These are phyloP conservation scores for Melanotaenia maccullochi DNA, from an alignment of 2,797 vertebrate species.

Conservation along the genomic window DNA sequence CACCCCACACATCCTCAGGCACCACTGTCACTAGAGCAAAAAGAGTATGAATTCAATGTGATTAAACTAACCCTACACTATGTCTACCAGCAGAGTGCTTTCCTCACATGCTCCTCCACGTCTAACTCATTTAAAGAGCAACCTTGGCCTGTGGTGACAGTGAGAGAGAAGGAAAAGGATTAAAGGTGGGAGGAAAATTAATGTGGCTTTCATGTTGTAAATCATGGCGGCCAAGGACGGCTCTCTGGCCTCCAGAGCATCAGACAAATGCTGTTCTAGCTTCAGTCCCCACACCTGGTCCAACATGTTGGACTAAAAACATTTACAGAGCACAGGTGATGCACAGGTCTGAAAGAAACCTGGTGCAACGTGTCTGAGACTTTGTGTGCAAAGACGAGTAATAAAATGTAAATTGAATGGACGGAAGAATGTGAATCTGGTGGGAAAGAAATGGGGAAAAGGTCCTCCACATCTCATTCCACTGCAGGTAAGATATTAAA, in stretches of 20 bases:
- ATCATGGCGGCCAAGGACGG: constrained; percentile 78
- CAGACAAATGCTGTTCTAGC: constrained; percentile 35
- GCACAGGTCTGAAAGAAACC: not conserved
- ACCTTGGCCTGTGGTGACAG: constrained; percentile 69
- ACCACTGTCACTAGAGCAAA: not conserved
- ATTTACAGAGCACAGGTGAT: constrained; percentile 37
- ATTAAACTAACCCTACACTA: constrained; percentile 13
- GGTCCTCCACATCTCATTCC: too few species aligned
- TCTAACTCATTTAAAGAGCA: constrained; percentile 57
- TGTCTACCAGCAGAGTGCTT: constrained; percentile 18
- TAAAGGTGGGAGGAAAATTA: constrained; percentile 59
- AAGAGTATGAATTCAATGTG: not conserved
- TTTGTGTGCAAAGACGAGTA: not conserved
- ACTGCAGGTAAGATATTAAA: too few species aligned
- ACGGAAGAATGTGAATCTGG: not conserved
- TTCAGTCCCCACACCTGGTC: constrained; percentile 17
- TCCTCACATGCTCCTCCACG: constrained; percentile 27
- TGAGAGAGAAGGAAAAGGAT: constrained; percentile 56
- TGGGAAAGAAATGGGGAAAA: too few species aligned
- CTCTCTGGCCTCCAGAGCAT: constrained; percentile 45
- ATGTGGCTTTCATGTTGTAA: constrained; percentile 55
- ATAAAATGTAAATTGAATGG: not conserved
- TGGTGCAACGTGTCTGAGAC: not conserved
- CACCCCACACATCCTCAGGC: not conserved
- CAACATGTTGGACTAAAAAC: constrained; percentile 10